Conservation (phyloP, 2,888 invertebrate genomes). For the Rugalucina vietnamica region DNA sequence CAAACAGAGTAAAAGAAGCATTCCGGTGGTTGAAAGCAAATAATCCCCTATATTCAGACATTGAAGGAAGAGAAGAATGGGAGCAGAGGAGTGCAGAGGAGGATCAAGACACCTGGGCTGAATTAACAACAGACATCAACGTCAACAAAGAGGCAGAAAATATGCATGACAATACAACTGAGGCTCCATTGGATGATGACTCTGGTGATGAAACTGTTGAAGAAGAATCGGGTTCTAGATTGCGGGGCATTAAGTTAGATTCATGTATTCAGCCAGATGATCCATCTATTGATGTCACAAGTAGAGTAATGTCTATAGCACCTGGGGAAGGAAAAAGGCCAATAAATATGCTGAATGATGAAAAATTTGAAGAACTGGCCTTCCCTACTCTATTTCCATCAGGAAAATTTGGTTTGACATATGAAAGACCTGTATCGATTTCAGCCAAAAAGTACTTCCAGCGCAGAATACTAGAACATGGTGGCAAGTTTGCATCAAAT, state of each 20-base stretch:
- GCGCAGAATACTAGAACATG: slow-evolving; percentile 14
- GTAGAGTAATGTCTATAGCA: slow-evolving; percentile 16
- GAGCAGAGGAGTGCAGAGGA: background rate
- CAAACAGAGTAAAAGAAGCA: background rate
- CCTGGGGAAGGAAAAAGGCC: slow-evolving; percentile 38
- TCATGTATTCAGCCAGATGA: slow-evolving; percentile 4
- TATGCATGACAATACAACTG: background rate
- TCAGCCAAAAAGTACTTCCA: slow-evolving; percentile 40
- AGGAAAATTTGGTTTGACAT: slow-evolving; percentile 34
- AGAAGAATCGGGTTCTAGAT: background rate
- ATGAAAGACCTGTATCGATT: slow-evolving; percentile 4
- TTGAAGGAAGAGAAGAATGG: background rate
- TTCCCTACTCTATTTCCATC: slow-evolving; percentile 29
- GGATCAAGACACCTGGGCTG: background rate
- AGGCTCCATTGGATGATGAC: background rate
- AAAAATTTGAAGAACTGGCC: slow-evolving; percentile 30
- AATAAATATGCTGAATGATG: slow-evolving; percentile 18
- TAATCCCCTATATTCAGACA: background rate
- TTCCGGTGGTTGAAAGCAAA: background rate
- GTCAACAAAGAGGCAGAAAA: background rate
- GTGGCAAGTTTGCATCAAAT: slow-evolving; percentile 25
- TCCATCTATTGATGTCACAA: background rate
- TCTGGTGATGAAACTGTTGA: background rate
- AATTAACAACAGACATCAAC: background rate
- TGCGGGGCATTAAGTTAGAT: slow-evolving; percentile 17